phyloP scores from a whole-genome alignment of 2,797 vertebrate genomes.

The Sebastolobus alascanus region DNA sequence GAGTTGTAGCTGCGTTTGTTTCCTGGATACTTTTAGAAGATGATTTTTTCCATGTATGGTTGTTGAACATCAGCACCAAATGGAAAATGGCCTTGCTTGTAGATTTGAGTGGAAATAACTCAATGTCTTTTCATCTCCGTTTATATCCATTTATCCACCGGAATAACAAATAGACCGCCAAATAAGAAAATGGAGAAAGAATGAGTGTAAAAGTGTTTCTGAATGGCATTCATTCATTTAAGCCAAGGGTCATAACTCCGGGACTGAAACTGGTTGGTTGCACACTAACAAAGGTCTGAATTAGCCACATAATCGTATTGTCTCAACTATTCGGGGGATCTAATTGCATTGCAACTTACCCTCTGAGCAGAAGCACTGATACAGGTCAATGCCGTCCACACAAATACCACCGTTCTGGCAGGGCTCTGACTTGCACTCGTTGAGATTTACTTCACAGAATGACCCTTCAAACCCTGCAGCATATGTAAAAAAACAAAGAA shows the following conservation, averaged over 20 bases:
- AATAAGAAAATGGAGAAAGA: background rate
- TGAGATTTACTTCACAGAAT: constrained; percentile 85
- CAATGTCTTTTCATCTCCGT: background rate
- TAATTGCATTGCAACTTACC: constrained; percentile 70
- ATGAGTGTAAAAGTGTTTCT: constrained; percentile 9
- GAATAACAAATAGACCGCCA: background rate
- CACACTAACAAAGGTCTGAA: constrained; percentile 34
- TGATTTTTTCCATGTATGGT: background rate
- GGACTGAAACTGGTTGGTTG: background rate
- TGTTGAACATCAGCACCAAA: background rate
- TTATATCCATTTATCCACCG: background rate
- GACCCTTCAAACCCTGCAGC: constrained; percentile 82
- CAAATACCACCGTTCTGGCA: constrained; percentile 84
- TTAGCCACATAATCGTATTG: constrained; percentile 35
- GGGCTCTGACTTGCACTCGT: constrained; percentile 83
- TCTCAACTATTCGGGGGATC: background rate
- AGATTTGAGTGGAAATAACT: constrained; percentile 15
- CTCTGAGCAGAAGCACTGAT: constrained; percentile 84
- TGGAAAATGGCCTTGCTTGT: background rate
- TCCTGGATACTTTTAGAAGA: background rate
- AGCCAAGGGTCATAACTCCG: constrained; percentile 4
- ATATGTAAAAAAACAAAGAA: constrained; percentile 20
- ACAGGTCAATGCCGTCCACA: constrained; percentile 77
- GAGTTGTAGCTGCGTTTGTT: background rate
- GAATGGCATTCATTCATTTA: constrained; percentile 35